A percentile compares a stretch with the other conserved stretches of the same genome.
Conservation (phyloP, 1,140 invertebrate species). For the Drosophila melanica region DNA sequence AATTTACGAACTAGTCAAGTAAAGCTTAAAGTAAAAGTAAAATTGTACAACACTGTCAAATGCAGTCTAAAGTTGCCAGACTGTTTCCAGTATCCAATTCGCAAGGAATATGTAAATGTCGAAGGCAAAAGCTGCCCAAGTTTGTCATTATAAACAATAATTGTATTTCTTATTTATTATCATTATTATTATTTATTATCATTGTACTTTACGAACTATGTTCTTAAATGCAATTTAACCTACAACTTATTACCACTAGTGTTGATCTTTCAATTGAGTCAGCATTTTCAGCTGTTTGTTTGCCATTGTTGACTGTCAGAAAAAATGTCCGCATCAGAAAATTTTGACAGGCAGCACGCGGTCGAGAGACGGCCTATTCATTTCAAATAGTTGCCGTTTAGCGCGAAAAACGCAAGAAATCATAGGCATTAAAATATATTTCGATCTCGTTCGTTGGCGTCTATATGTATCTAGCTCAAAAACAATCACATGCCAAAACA, state of each 20-base stretch:
- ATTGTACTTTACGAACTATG: not conserved
- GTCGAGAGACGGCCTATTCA: conserved; percentile 45
- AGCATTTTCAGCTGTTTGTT: not conserved
- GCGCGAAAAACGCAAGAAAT: not conserved
- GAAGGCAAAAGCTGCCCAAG: too few relatives aligned
- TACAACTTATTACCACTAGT: not conserved
- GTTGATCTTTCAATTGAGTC: not conserved
- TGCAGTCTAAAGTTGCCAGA: too few relatives aligned
- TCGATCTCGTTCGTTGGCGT: conserved; percentile 4
- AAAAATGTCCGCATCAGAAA: conserved; percentile 52
- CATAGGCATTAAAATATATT: conserved; percentile 11
- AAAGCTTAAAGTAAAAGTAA: too few relatives aligned
- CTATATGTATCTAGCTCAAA: conserved; percentile 7
- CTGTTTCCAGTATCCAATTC: too few relatives aligned
- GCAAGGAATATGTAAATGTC: too few relatives aligned
- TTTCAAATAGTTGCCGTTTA: conserved; percentile 1
- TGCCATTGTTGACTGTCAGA: conserved; percentile 36
- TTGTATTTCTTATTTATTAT: too few relatives aligned
- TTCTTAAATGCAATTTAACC: not conserved
- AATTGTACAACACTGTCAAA: too few relatives aligned
- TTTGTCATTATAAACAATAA: too few relatives aligned
- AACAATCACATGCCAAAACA: conserved; percentile 4
- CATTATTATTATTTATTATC: too few relatives aligned
- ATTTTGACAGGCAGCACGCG: conserved; percentile 70
- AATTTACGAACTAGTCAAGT: too few relatives aligned